phyloP scores from a whole-genome alignment of 2,113 vertebrate genomes.

The Phalacrocorax carbo region DNA sequence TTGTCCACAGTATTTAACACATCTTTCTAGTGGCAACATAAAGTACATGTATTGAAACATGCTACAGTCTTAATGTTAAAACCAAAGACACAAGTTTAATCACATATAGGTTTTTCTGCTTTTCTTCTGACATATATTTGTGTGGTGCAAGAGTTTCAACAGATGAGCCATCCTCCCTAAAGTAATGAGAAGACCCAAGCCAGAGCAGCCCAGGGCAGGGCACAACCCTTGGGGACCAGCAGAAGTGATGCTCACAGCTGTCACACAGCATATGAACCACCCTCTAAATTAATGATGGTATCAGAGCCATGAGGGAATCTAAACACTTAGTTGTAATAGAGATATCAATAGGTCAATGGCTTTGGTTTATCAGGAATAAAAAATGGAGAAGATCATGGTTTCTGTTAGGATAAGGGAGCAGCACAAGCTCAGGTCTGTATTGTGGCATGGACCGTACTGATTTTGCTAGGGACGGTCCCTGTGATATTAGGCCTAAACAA shows the following conservation, averaged over 20 bases:
- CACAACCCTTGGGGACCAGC: background rate
- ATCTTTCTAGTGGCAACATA: background rate
- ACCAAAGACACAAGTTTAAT: background rate
- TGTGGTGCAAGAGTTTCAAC: background rate
- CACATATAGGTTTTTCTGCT: background rate
- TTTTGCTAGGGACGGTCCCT: background rate
- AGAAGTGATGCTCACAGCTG: background rate
- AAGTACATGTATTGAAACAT: background rate
- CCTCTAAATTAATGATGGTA: background rate
- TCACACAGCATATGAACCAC: background rate
- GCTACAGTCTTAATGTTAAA: background rate
- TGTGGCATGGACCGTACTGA: background rate
- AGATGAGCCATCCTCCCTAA: background rate
- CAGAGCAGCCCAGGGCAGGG: background rate
- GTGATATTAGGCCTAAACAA: background rate
- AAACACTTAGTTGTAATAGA: background rate
- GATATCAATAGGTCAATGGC: background rate
- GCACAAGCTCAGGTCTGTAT: background rate
- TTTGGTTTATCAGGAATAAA: background rate
- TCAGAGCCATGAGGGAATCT: background rate
- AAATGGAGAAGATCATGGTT: background rate
- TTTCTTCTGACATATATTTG: background rate
- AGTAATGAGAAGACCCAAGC: background rate
- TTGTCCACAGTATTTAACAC: background rate
- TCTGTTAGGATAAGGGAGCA: background rate